phyloP scores from a whole-genome alignment of 1,140 invertebrate genomes.

The Drosophila sproati region DNA sequence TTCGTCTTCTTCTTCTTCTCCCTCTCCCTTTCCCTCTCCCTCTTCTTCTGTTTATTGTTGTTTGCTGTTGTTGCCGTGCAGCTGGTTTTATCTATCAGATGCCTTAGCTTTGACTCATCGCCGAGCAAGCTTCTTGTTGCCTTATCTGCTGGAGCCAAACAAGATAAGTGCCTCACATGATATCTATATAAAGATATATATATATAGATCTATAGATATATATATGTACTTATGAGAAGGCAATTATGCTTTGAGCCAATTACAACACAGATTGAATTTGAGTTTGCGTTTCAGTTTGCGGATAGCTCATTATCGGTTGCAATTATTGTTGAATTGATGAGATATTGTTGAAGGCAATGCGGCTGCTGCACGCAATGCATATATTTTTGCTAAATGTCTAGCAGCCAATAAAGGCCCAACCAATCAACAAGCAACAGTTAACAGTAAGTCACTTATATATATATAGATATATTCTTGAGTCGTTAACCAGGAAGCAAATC shows the following conservation, averaged over 20 bases:
- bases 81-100: conserved; percentile 80
- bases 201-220: too few relatives aligned
- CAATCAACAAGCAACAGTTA: neutral
- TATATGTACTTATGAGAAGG: neutral
- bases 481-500: conserved; percentile 22
- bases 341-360: neutral
- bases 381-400: neutral
- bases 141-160: conserved; percentile 23
- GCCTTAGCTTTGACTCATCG: conserved; percentile 60
- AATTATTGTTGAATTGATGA: conserved; percentile 21
- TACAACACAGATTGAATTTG: conserved; percentile 15
- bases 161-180: conserved; percentile 13
- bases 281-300: conserved; percentile 14
- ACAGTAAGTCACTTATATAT: conserved; percentile 5
- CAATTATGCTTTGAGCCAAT: conserved; percentile 20
- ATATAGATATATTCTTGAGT: conserved; percentile 12
- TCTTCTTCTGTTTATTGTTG: conserved; percentile 19
- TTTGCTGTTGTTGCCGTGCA: conserved; percentile 60
- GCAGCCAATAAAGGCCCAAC: conserved; percentile 3
- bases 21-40: too few relatives aligned
- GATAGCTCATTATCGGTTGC: conserved; percentile 25
- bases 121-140: conserved; percentile 12
- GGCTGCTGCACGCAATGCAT: conserved; percentile 15
- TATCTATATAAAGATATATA: neutral
- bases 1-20: conserved; percentile 36